Conservation (phyloP, 1,140 invertebrate species). For the Aphelinus certus region DNA sequence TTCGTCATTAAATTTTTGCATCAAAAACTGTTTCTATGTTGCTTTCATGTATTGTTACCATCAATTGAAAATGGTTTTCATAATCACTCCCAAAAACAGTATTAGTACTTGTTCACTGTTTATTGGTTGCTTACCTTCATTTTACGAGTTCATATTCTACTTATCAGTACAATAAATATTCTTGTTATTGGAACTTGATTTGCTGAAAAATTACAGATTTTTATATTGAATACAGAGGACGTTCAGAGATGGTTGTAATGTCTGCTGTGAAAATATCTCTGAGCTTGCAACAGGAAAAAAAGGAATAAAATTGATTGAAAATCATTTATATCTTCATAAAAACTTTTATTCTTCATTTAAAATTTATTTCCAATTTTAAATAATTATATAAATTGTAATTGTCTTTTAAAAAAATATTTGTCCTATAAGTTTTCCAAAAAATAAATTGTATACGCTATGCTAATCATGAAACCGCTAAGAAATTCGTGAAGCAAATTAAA, state of each 20-base stretch:
- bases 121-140: conserved; percentile 14
- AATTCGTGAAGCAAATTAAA: conserved; percentile 34
- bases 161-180: conserved; percentile 10
- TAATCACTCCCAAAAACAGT: neutral
- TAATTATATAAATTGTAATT: conserved; percentile 30
- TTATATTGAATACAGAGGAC: conserved; percentile 29
- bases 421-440: conserved; percentile 22
- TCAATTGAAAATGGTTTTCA: conserved; percentile 1
- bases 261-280: conserved; percentile 31
- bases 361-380: conserved; percentile 36
- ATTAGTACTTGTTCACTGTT: neutral
- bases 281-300: conserved; percentile 11
- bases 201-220: conserved; percentile 31
- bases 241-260: conserved; percentile 19
- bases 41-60: conserved; percentile 21
- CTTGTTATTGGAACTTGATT: conserved; percentile 27
- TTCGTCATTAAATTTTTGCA: conserved; percentile 23
- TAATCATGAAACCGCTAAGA: conserved; percentile 35
- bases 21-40: conserved; percentile 10
- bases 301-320: conserved; percentile 24
- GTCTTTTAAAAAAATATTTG: conserved; percentile 20
- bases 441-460: conserved; percentile 24
- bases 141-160: conserved; percentile 19
- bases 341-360: conserved; percentile 28
- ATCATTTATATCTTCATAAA: conserved; percentile 27